Evolutionary conservation across 2,888 invertebrate species (phyloP).

Genomic region (Ectobius pallidus): DNA sequence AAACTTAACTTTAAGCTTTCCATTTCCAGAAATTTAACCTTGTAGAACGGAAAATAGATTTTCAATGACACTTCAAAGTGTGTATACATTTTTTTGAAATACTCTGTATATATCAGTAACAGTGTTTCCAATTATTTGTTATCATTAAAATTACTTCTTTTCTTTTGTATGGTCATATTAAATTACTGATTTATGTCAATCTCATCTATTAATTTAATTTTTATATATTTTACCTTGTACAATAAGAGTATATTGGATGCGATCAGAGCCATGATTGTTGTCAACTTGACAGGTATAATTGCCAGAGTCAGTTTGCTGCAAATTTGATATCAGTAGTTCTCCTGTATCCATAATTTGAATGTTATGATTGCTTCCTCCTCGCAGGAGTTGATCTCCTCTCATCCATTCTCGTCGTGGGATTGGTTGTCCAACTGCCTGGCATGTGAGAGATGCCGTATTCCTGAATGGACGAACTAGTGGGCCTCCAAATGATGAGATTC

Average conservation of each 20-base stretch:
- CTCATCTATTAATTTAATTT: too few species aligned
- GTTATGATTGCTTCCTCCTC: conserved; percentile 58
- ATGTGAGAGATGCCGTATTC: conserved; percentile 66
- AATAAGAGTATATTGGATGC: conserved; percentile 66
- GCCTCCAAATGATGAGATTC: conserved; percentile 74
- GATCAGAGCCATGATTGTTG: conserved; percentile 71
- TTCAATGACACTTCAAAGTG: too few species aligned
- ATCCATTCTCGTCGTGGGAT: conserved; percentile 68
- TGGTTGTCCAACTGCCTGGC: conserved; percentile 68
- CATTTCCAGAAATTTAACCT: too few species aligned
- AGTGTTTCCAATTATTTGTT: too few species aligned
- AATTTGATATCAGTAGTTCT: conserved; percentile 67
- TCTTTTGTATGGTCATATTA: too few species aligned
- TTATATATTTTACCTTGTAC: conserved; percentile 68
- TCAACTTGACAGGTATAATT: conserved; percentile 77
- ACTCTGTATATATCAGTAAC: too few species aligned
- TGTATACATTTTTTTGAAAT: too few species aligned
- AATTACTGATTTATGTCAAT: too few species aligned
- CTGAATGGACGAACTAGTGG: conserved; percentile 70
- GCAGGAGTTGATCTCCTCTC: conserved; percentile 61
- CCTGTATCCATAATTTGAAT: conserved; percentile 69
- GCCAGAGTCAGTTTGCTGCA: conserved; percentile 68
- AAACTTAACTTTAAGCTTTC: too few species aligned
- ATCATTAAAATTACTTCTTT: too few species aligned
- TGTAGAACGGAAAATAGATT: too few species aligned